A percentile compares a stretch with the other conserved stretches of the same genome.
Conservation (phyloP, 2,888 invertebrate species). For the Monopis laevigella region DNA sequence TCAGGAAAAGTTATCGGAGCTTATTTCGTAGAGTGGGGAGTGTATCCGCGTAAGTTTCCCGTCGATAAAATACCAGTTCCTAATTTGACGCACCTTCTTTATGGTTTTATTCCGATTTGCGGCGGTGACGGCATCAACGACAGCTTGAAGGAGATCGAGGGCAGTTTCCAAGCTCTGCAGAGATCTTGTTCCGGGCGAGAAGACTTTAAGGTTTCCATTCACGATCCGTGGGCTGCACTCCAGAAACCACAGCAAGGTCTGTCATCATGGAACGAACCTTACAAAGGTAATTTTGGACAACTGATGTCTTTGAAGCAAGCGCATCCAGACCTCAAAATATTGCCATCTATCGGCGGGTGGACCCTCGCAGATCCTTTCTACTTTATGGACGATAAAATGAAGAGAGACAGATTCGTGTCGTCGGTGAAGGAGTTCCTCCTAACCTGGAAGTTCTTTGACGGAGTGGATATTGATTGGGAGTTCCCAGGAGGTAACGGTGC, state of each 20-base stretch:
- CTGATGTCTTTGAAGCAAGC: conserved; percentile 58
- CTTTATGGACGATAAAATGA: conserved; percentile 48
- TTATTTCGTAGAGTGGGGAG: conserved; percentile 61
- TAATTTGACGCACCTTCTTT: conserved; percentile 52
- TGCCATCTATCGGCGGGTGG: conserved; percentile 59
- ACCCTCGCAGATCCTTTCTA: conserved; percentile 59
- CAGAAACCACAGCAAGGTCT: conserved; percentile 59
- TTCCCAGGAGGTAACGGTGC: conserved; percentile 62
- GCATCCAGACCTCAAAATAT: conserved; percentile 50
- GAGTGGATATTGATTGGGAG: conserved; percentile 61
- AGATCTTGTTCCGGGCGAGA: conserved; percentile 57
- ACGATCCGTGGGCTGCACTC: conserved; percentile 59
- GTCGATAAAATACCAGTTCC: conserved; percentile 52
- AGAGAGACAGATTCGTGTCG: conserved; percentile 48
- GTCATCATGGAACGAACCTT: conserved; percentile 58
- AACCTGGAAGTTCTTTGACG: conserved; percentile 62
- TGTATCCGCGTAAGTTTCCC: conserved; percentile 56
- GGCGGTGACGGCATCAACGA: conserved; percentile 61
- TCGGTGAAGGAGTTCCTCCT: conserved; percentile 56
- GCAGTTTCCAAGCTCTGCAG: conserved; percentile 57
- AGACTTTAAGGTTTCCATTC: conserved; percentile 57
- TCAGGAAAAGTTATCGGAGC: conserved; percentile 57
- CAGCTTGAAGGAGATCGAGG: conserved; percentile 60
- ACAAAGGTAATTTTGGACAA: conserved; percentile 60
- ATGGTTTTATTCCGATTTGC: conserved; percentile 59